Evolutionary conservation across 2,797 vertebrate genomes (phyloP).

Genomic region (Hypotaenidia philippensis): DNA sequence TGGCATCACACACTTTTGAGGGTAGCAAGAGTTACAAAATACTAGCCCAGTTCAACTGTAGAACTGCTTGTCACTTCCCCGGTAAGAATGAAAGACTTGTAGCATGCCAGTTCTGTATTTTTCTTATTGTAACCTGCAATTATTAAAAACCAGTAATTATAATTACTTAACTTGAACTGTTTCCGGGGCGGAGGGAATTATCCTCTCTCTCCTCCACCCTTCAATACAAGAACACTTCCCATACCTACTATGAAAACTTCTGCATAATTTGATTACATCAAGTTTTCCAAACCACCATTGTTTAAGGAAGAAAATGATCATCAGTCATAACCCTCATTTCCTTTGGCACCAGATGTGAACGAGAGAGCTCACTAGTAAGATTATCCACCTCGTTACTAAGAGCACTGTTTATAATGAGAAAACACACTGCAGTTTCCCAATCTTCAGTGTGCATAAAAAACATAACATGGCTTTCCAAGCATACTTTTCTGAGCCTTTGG

Average conservation of each 20-base stretch:
- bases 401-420: background rate
- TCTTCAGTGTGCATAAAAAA: background rate
- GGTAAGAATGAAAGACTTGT: background rate
- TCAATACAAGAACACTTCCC: background rate
- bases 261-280: background rate
- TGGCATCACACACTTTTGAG: background rate
- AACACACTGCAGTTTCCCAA: background rate
- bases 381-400: background rate
- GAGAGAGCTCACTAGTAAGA: background rate
- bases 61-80: background rate
- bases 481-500: background rate
- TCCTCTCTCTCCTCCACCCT: background rate
- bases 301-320: conserved; percentile 18
- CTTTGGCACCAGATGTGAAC: background rate
- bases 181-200: background rate
- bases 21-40: background rate
- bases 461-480: background rate
- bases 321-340: background rate
- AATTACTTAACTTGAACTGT: background rate
- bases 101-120: background rate
- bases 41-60: background rate
- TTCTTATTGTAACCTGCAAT: background rate
- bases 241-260: background rate
- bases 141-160: background rate
- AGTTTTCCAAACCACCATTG: conserved; percentile 13